A percentile compares a stretch with the other conserved stretches of the same genome.
Evolutionary conservation across 1,140 invertebrate species (phyloP).

Genomic region (Zaprionus ornatus): DNA sequence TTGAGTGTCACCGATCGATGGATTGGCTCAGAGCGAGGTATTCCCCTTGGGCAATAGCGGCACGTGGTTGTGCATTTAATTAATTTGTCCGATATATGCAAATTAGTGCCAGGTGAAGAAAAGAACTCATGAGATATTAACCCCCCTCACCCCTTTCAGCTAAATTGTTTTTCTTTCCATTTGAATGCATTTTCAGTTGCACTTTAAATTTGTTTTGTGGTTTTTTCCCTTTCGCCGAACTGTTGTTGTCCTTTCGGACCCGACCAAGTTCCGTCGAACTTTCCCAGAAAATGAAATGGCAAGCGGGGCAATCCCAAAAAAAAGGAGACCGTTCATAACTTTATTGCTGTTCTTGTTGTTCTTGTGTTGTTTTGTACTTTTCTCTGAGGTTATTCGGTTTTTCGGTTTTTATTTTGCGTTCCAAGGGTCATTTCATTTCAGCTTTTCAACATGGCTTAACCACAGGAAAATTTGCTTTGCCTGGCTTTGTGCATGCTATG

Average conservation of each 20-base stretch:
- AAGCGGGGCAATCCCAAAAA: slow-evolving; percentile 6
- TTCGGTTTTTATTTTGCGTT: slow-evolving; percentile 5
- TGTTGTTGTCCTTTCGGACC: neutral
- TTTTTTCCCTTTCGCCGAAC: neutral
- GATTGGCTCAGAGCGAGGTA: neutral
- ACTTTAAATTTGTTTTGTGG: neutral
- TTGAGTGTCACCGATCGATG: neutral
- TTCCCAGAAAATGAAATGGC: neutral
- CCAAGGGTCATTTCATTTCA: slow-evolving; percentile 24
- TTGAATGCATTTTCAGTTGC: neutral
- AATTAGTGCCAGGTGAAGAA: neutral
- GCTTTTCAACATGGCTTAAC: slow-evolving; percentile 21
- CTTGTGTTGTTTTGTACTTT: slow-evolving; percentile 1
- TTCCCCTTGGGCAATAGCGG: neutral
- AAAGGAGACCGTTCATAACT: neutral
- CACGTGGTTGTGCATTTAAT: neutral
- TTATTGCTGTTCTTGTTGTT: neutral
- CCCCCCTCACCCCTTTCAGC: neutral
- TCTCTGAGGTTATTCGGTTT: slow-evolving; percentile 4
- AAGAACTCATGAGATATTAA: neutral
- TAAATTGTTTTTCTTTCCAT: neutral
- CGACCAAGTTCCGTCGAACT: neutral
- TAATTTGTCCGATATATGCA: neutral
- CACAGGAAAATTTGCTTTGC: slow-evolving; percentile 18
- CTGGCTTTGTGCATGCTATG: slow-evolving; percentile 12